Evolutionary conservation across 2,113 vertebrate genomes (phyloP).

Genomic region (Phyllostomus hastatus): DNA sequence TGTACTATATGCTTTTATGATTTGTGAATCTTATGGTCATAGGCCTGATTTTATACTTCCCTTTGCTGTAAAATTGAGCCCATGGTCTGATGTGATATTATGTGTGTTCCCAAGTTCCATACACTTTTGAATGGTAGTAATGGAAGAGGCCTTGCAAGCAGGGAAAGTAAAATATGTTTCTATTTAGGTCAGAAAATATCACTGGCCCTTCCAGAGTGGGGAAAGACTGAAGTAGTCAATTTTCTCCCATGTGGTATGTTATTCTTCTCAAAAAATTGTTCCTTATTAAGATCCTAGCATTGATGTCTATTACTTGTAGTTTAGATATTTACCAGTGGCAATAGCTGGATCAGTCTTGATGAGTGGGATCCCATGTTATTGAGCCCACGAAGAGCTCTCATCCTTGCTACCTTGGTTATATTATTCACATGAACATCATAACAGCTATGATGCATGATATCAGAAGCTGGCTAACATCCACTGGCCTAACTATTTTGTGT

Average conservation of each 20-base stretch:
- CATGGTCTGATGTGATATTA: too few species aligned
- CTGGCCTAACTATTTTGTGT: not conserved
- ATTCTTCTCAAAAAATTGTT: not conserved
- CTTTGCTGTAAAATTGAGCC: too few species aligned
- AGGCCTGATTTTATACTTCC: too few species aligned
- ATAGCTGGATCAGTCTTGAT: not conserved
- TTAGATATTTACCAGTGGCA: not conserved
- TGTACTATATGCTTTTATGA: not conserved
- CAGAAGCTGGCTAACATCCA: not conserved
- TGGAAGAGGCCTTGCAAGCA: not conserved
- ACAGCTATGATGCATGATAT: not conserved
- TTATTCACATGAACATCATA: not conserved
- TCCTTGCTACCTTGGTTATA: not conserved
- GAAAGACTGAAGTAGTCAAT: not conserved
- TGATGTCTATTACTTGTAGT: not conserved
- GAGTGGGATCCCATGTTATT: not conserved
- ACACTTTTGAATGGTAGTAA: too few species aligned
- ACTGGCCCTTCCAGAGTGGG: not conserved
- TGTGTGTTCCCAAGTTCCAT: too few species aligned
- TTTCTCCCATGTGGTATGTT: not conserved
- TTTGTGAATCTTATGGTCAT: too few species aligned
- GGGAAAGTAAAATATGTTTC: not conserved
- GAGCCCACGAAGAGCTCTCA: not conserved
- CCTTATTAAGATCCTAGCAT: not conserved
- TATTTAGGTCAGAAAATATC: not conserved